Conservation (phyloP, 2,888 invertebrate genomes). For the Heliconius erato region DNA sequence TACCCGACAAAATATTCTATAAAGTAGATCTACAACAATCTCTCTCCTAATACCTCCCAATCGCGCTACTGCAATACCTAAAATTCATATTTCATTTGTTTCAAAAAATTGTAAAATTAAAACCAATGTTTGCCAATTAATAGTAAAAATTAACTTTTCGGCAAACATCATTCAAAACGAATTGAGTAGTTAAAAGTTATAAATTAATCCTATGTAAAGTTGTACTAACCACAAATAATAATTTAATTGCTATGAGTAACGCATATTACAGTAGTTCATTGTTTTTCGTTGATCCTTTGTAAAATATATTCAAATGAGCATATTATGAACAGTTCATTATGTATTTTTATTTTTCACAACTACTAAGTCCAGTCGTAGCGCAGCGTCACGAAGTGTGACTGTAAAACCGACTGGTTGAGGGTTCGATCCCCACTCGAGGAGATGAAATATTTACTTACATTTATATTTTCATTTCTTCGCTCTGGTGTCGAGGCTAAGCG, state of each 20-base stretch:
- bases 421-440: no score
- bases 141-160: background rate
- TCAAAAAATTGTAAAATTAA: background rate
- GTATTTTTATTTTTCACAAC: background rate
- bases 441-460: no score
- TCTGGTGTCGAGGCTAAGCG: no score
- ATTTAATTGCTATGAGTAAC: background rate
- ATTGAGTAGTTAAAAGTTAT: background rate
- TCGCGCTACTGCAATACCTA: no score
- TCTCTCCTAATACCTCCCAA: background rate
- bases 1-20: background rate
- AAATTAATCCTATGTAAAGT: conserved; percentile 24
- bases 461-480: no score
- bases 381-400: no score
- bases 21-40: background rate
- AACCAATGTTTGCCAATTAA: background rate
- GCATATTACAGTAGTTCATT: background rate
- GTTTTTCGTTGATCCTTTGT: conserved; percentile 12
- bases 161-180: background rate
- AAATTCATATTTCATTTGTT: no score
- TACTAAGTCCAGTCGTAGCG: background rate
- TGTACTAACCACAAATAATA: conserved; percentile 19
- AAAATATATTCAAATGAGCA: background rate
- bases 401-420: no score
- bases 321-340: background rate